A percentile compares a stretch with the other conserved stretches of the same genome.
Evolutionary conservation across 1,140 invertebrate genomes (phyloP).

Genomic region (Lepidurus arcticus): DNA sequence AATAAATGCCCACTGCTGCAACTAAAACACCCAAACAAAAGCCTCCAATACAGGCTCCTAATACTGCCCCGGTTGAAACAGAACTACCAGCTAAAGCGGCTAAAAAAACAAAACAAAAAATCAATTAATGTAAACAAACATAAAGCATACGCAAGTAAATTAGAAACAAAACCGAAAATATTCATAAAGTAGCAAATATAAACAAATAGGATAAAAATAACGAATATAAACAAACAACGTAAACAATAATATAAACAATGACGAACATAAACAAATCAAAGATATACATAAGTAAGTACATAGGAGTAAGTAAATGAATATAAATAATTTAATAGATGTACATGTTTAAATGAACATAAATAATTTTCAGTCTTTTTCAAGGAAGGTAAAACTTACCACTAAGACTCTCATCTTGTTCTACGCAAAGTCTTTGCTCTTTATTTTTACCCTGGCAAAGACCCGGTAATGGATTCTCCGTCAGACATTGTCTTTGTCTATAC

Average conservation of each 20-base stretch:
- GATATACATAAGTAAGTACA: neutral
- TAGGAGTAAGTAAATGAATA: no score
- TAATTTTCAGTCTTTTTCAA: no score
- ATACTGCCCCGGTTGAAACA: conserved; percentile 49
- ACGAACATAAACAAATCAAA: conserved; percentile 22
- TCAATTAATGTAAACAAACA: neutral
- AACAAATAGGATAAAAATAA: conserved; percentile 25
- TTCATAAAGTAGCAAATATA: neutral
- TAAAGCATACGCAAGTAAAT: neutral
- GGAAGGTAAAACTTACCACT: neutral
- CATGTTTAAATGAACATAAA: no score
- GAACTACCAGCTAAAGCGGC: conserved; percentile 1
- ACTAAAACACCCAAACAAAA: conserved; percentile 48
- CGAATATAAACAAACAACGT: conserved; percentile 22
- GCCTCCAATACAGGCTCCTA: conserved; percentile 51
- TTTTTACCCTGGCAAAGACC: conserved; percentile 60
- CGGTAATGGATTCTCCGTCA: conserved; percentile 46
- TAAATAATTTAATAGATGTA: no score
- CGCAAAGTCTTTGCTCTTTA: conserved; percentile 59
- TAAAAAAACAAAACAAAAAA: conserved; percentile 27
- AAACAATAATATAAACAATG: conserved; percentile 13
- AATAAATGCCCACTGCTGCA: conserved; percentile 45
- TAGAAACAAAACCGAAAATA: neutral
- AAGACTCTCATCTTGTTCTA: conserved; percentile 33
- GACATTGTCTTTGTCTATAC: conserved; percentile 57